A percentile compares a stretch with the other conserved stretches of the same genome.
phyloP scores from a whole-genome alignment of 1,140 invertebrate species.

The Nylanderia fulva region DNA sequence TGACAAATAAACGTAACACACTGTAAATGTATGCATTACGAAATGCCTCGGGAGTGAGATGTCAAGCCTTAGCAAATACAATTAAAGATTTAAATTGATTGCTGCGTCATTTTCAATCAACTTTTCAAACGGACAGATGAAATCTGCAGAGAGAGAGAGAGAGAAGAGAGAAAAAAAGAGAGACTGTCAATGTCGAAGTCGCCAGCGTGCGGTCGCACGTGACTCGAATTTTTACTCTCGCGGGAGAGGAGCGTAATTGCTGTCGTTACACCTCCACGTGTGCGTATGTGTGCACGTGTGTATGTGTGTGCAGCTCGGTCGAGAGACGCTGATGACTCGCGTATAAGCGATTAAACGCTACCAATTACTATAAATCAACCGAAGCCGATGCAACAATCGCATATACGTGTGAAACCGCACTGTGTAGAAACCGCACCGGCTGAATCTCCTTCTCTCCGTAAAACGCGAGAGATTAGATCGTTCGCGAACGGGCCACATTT shows the following conservation, averaged over 20 bases:
- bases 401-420: background rate
- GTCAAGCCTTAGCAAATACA: background rate
- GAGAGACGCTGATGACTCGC: conserved; percentile 11
- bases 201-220: conserved; percentile 30
- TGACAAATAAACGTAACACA: background rate
- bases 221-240: conserved; percentile 43
- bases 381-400: conserved; percentile 7
- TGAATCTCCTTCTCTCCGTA: background rate
- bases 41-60: background rate
- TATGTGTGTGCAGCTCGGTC: too few relatives aligned
- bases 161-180: too few relatives aligned
- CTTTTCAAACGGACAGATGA: conserved; percentile 39
- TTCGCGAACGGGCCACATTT: background rate
- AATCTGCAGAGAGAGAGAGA: too few relatives aligned
- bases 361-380: conserved; percentile 49
- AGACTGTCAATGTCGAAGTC: conserved; percentile 36
- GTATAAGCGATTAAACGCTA: conserved; percentile 44
- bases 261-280: conserved; percentile 37
- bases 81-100: conserved; percentile 14
- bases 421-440: background rate
- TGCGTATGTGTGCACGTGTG: too few relatives aligned
- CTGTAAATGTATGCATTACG: background rate
- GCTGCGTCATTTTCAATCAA: conserved; percentile 50
- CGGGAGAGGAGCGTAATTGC: conserved; percentile 13
- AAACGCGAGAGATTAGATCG: conserved; percentile 8